phyloP scores from a whole-genome alignment of 2,888 invertebrate species.

The Aphodius sticticus region DNA sequence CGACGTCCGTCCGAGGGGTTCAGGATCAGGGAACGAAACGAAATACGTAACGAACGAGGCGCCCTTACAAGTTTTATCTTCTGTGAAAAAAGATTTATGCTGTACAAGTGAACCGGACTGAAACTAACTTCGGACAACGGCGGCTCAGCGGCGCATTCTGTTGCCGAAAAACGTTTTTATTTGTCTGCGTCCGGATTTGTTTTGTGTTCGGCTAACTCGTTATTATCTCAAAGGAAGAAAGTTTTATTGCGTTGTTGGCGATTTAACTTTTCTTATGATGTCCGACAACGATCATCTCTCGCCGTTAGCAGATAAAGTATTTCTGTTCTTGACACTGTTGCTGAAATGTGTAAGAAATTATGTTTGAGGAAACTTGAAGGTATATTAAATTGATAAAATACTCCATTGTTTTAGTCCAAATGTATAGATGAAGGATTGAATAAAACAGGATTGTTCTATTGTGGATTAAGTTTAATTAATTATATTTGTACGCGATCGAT shows the following conservation, averaged over 20 bases:
- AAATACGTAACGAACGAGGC: conserved; percentile 31
- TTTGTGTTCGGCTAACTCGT: conserved; percentile 13
- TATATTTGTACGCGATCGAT: too few relatives aligned
- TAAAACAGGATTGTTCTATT: too few relatives aligned
- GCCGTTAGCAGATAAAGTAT: background rate
- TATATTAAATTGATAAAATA: too few relatives aligned
- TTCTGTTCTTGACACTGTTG: background rate
- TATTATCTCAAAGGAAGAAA: conserved; percentile 11
- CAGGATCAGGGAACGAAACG: conserved; percentile 4
- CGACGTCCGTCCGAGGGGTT: background rate
- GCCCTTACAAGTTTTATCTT: conserved; percentile 45
- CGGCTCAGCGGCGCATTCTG: background rate
- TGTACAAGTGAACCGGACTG: conserved; percentile 22
- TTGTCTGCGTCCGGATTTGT: conserved; percentile 14
- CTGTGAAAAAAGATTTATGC: conserved; percentile 41
- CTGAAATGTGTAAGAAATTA: background rate
- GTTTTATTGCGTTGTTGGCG: conserved; percentile 13
- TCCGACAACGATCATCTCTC: background rate
- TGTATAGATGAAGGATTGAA: too few relatives aligned
- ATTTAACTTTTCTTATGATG: background rate
- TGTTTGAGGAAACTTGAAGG: too few relatives aligned
- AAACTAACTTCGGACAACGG: conserved; percentile 19
- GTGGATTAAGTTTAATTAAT: too few relatives aligned
- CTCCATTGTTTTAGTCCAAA: too few relatives aligned
- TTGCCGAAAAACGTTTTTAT: conserved; percentile 17